A percentile compares a stretch with the other conserved stretches of the same genome.
Evolutionary conservation across 2,797 vertebrate genomes (phyloP).

Genomic region (Crenuchus spilurus): DNA sequence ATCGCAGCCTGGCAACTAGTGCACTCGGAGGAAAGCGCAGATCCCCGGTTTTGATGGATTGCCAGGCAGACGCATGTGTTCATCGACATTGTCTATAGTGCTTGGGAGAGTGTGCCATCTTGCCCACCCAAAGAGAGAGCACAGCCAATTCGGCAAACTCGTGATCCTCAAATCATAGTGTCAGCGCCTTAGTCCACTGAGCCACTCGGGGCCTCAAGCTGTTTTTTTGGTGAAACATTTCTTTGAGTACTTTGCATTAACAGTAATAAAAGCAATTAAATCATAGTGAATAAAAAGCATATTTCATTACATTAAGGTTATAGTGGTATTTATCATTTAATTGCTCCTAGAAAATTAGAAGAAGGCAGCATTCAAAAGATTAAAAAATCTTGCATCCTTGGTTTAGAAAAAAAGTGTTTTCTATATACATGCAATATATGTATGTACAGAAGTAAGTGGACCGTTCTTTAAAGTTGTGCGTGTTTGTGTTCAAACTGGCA

Average conservation of each 20-base stretch:
- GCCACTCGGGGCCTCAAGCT: too few species aligned
- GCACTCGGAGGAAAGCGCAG: too few species aligned
- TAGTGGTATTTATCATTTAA: neutral
- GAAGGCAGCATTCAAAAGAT: slow-evolving; percentile 31
- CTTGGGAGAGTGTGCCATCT: too few species aligned
- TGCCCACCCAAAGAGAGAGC: too few species aligned
- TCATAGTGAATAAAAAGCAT: neutral
- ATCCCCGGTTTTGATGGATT: too few species aligned
- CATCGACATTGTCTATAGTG: too few species aligned
- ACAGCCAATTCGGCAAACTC: too few species aligned
- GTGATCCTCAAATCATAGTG: too few species aligned
- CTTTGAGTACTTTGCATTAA: slow-evolving; percentile 38
- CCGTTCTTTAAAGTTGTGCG: neutral
- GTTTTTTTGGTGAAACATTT: slow-evolving; percentile 54
- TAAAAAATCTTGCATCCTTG: slow-evolving; percentile 49
- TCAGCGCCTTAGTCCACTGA: too few species aligned
- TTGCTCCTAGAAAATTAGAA: slow-evolving; percentile 6
- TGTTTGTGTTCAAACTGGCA: slow-evolving; percentile 1
- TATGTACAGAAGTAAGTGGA: slow-evolving; percentile 64
- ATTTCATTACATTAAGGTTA: neutral
- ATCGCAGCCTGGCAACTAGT: too few species aligned
- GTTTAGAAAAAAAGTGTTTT: slow-evolving; percentile 20
- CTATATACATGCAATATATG: slow-evolving; percentile 68
- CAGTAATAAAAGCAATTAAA: slow-evolving; percentile 28
- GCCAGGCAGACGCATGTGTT: too few species aligned